Evolutionary conservation across 2,888 invertebrate species (phyloP).

Genomic region (Microchrysa polita): DNA sequence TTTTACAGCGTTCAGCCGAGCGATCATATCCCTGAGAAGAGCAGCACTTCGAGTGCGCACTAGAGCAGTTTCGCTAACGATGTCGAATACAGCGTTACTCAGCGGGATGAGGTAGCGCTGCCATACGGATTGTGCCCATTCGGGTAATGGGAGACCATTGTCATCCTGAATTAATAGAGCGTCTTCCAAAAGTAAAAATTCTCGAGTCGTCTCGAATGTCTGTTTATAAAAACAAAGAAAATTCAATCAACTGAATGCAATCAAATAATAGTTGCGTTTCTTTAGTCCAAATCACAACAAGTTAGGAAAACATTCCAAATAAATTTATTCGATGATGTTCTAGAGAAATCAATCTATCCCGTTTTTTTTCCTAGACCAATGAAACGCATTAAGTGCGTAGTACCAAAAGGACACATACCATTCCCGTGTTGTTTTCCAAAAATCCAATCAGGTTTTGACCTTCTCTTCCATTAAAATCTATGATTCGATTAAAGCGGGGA

Average conservation of each 20-base stretch:
- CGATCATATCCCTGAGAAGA: conserved; percentile 73
- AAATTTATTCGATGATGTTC: too few species aligned
- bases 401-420: background rate
- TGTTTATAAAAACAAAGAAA: background rate
- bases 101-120: conserved; percentile 59
- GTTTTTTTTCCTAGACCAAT: too few species aligned
- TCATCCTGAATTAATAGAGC: conserved; percentile 71
- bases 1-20: conserved; percentile 58
- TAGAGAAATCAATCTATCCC: too few species aligned
- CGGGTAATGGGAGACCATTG: conserved; percentile 71
- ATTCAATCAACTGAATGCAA: background rate
- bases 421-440: background rate
- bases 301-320: too few species aligned
- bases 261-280: too few species aligned
- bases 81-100: background rate
- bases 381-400: too few species aligned
- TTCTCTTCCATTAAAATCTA: background rate
- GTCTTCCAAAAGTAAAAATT: conserved; percentile 58
- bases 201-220: background rate
- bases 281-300: too few species aligned
- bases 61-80: conserved; percentile 68
- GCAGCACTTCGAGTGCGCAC: conserved; percentile 75
- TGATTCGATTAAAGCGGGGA: background rate
- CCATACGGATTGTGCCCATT: conserved; percentile 73
- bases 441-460: background rate